Conservation (phyloP, 2,888 invertebrate species). For the Eupithecia insigniata region DNA sequence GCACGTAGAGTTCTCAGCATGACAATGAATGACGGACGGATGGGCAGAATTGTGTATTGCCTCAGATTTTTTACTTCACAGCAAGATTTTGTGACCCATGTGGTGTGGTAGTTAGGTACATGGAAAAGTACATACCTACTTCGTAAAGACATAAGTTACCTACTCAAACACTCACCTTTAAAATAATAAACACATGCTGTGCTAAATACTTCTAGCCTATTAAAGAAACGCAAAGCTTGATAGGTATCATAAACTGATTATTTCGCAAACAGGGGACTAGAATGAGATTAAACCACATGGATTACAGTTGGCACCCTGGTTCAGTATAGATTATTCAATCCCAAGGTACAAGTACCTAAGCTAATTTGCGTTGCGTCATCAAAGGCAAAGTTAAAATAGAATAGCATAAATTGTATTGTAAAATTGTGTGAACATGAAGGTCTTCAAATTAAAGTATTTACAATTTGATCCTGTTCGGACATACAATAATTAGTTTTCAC, state of each 20-base stretch:
- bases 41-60: not conserved
- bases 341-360: constrained; percentile 32
- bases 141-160: too few species aligned
- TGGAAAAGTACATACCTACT: too few species aligned
- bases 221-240: not conserved
- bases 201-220: not conserved
- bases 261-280: constrained; percentile 17
- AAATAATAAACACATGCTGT: too few species aligned
- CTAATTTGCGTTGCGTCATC: constrained; percentile 34
- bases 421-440: too few species aligned
- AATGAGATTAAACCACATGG: constrained; percentile 29
- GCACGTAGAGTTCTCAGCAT: constrained; percentile 11
- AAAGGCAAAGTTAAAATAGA: constrained; percentile 38
- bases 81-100: too few species aligned
- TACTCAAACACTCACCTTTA: too few species aligned
- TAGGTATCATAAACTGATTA: constrained; percentile 9
- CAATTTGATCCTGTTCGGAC: too few species aligned
- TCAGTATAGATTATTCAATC: constrained; percentile 36
- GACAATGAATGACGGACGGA: not conserved
- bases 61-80: too few species aligned
- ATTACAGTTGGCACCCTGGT: constrained; percentile 31
- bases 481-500: too few species aligned
- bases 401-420: too few species aligned
- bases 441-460: too few species aligned
- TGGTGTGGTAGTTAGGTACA: too few species aligned